These are phyloP conservation scores for Leptatherina wallacei DNA, from an alignment of 2,797 vertebrate genomes.

Conservation along the genomic window DNA sequence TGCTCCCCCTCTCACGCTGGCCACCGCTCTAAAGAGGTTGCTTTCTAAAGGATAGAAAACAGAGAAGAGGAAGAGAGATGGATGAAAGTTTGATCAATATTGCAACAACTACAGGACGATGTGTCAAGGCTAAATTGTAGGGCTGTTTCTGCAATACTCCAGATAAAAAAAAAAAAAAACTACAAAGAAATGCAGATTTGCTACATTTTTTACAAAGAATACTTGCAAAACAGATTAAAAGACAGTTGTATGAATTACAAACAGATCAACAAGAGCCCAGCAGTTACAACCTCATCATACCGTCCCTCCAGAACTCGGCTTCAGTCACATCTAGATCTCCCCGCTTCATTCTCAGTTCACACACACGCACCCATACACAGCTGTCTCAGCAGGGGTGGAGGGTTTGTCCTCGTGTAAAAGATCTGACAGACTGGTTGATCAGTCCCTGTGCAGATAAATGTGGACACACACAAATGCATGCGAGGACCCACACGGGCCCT, in stretches of 20 bases:
- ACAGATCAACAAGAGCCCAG: not conserved
- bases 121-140: not conserved
- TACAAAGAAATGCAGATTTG: not conserved
- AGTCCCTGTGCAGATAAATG: slow-evolving; percentile 23
- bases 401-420: slow-evolving; percentile 32
- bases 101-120: not conserved
- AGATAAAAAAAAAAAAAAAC: not conserved
- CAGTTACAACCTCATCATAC: not conserved
- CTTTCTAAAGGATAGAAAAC: slow-evolving; percentile 31
- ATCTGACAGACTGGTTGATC: slow-evolving; percentile 60
- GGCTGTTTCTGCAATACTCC: not conserved
- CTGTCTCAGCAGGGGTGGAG: slow-evolving; percentile 15
- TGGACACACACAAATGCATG: slow-evolving; percentile 22
- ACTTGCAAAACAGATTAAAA: not conserved
- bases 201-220: not conserved
- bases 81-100: slow-evolving; percentile 23
- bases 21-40: slow-evolving; percentile 50
- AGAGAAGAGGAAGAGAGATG: slow-evolving; percentile 4
- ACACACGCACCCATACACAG: not conserved
- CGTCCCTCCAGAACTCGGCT: not conserved
- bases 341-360: not conserved
- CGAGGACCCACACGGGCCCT: slow-evolving; percentile 33
- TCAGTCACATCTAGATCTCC: not conserved
- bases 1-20: slow-evolving; percentile 61
- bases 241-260: not conserved